Conservation (phyloP, 2,113 vertebrate species). For the Cervus canadensis region DNA sequence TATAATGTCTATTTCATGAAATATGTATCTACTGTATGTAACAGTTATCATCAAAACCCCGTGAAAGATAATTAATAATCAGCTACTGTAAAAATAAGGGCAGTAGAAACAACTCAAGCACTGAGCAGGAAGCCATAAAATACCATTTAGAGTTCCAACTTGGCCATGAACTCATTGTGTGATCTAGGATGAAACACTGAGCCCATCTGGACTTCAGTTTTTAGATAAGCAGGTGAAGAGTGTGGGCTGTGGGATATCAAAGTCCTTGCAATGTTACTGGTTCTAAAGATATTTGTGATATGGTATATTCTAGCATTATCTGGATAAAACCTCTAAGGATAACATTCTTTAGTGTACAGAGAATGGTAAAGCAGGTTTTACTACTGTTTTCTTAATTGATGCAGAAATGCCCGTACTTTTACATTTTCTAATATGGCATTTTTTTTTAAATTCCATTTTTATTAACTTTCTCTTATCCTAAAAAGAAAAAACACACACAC, state of each 20-base stretch:
- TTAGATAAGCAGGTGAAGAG: not conserved
- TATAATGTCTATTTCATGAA: not conserved
- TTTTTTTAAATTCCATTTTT: not conserved
- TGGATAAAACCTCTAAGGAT: not conserved
- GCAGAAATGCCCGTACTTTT: not conserved
- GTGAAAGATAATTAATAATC: not conserved
- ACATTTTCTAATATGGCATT: not conserved
- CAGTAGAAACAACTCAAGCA: not conserved
- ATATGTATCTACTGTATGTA: not conserved
- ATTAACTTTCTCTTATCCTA: not conserved
- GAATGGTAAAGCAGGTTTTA: not conserved
- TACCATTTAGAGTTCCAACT: not conserved
- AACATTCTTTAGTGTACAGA: not conserved
- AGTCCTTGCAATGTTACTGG: not conserved
- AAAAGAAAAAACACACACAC: no score
- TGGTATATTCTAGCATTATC: no score
- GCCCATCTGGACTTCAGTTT: rapidly evolving
- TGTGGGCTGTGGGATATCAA: not conserved
- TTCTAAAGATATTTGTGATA: not conserved
- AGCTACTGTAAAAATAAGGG: not conserved
- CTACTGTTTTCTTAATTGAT: not conserved
- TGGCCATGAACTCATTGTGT: not conserved
- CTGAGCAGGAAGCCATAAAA: not conserved
- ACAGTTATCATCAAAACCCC: not conserved
- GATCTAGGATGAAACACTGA: not conserved